Evolutionary conservation across 1,140 invertebrate genomes (phyloP).

Genomic region (fruit fly (Drosophila melanogaster)): Release_6_plus_ISO1_MT NC_004354.4:17058001-17058500

Average conservation of each 20-base stretch:
- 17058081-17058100: too few relatives aligned
- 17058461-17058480: constrained; percentile 35
- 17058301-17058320: constrained; percentile 14
- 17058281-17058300: constrained; percentile 16
- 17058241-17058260: too few relatives aligned
- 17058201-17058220: background rate
- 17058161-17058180: too few relatives aligned
- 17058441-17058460: constrained; percentile 1
- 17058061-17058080: too few relatives aligned
- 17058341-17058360: constrained; percentile 51
- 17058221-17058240: too few relatives aligned
- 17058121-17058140: too few relatives aligned
- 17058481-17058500: constrained; percentile 61
- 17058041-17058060: too few relatives aligned
- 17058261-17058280: too few relatives aligned
- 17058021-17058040: too few relatives aligned
- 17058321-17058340: constrained; percentile 37
- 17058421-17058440: constrained; percentile 42
- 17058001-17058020: too few relatives aligned
- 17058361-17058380: constrained; percentile 11
- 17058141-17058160: too few relatives aligned
- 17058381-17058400: constrained; percentile 3
- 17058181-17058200: background rate
- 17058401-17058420: constrained; percentile 44
- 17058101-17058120: too few relatives aligned